Base-by-base conservation (phyloP, 2,113 vertebrate species). In the Tupaia chinensis region DNA sequence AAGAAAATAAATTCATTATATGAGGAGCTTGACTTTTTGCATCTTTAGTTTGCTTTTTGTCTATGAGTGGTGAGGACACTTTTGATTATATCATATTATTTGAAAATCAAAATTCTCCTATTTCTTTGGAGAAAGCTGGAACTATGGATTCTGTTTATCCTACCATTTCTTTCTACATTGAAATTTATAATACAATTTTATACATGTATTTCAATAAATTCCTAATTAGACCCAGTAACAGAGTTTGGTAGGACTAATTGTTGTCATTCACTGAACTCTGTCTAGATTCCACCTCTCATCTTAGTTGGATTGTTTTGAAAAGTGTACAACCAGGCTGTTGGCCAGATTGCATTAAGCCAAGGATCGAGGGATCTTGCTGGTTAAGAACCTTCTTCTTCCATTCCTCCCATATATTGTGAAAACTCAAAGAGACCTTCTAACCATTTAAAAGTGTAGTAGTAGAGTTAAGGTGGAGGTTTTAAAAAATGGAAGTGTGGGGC, bases 291-390 rank as follows among this genome's bases (percentile, higher is more conserved):
- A 87, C 15, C 4, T 97, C 15, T 85, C 53, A 69, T 61, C 17
- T 72, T 92, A 89, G 58, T n/a, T 89, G 17, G 1, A 68, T 80
- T 81, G 14, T 56, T 94, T 84, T 58, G 3, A 29, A 91, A 95
- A 80, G 20, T 54, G 19, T 22, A 58, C 0, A 61, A 10, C 76
- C 68, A 63, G 32, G 68, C 68, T 83, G n/a, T 27, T 54, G 23
- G 19, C 27, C 29, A 91, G 29, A 80, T 10, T 25, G 44, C 87
- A 83, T 6, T 90, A 73, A 25, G 14, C 34, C 44, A 88, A 9
- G 9, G 15, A 44, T 69, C 27, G 29, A 65, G 9, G 2, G 6
- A n/a, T 9, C 53, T 84, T 94, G 84, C 58, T 93, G 25, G 0
- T 84, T 79, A 16, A 6, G 2, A 76, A 34, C 5, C 9, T 17